These are phyloP conservation scores for Clarias magur DNA, from an alignment of 2,113 vertebrate species.

Conservation along the genomic window DNA sequence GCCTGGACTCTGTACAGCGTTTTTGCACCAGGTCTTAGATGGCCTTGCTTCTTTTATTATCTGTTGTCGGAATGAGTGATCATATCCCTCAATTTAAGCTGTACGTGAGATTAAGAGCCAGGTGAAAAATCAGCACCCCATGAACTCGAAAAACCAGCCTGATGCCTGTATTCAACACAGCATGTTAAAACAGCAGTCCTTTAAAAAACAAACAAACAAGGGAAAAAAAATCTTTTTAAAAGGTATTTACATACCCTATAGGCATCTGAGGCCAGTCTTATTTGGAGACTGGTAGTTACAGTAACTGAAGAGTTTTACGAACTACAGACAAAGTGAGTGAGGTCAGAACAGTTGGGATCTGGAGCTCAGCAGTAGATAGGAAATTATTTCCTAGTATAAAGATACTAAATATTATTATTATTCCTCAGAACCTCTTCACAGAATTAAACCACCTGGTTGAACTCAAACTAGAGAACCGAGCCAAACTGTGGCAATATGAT, in stretches of 20 bases:
- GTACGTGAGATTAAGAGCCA: conserved; percentile 1
- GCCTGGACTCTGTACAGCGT: conserved; percentile 48
- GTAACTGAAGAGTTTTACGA: conserved; percentile 41
- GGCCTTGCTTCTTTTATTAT: conserved; percentile 22
- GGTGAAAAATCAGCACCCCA: conserved; percentile 23
- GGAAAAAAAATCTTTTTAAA: conserved; percentile 65
- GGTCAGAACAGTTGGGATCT: conserved; percentile 36
- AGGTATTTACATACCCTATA: conserved; percentile 67
- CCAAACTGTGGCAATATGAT: not conserved
- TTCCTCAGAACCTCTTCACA: not conserved
- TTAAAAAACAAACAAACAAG: conserved; percentile 58
- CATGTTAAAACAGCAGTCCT: conserved; percentile 62
- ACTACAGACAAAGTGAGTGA: conserved; percentile 42
- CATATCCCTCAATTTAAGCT: not conserved
- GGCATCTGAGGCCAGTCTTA: conserved; percentile 48
- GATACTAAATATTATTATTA: not conserved
- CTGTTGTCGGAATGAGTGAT: conserved; percentile 39
- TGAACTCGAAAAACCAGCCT: conserved; percentile 17
- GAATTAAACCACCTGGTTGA: not conserved
- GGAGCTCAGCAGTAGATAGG: conserved; percentile 28
- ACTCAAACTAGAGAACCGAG: not conserved
- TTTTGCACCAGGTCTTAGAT: conserved; percentile 20
- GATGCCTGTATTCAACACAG: conserved; percentile 45
- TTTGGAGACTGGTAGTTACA: conserved; percentile 48
- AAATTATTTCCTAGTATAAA: not conserved